A percentile compares a stretch with the other conserved stretches of the same genome.
These are phyloP conservation scores for Xenotilapia caudafasciata DNA, from an alignment of 2,113 vertebrate genomes.

Conservation along the genomic window DNA sequence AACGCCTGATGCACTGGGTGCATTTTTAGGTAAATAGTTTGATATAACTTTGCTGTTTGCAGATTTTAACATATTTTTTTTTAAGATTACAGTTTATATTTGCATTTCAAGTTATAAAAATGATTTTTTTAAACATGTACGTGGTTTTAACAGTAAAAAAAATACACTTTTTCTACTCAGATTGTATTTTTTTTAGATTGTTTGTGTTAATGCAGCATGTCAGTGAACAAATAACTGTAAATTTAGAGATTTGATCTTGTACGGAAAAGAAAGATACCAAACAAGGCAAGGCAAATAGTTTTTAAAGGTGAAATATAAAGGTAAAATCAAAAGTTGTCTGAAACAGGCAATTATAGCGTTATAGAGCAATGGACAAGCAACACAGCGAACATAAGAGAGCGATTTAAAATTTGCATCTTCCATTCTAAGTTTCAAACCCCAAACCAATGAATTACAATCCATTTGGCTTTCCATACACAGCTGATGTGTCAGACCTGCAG, in stretches of 20 bases:
- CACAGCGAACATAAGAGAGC: accelerated
- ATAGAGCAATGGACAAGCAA: neutral
- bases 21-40: neutral
- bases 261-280: neutral
- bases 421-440: neutral
- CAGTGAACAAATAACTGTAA: neutral
- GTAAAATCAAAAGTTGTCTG: neutral
- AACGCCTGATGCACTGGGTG: neutral
- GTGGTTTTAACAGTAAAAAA: accelerated
- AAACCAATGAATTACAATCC: neutral
- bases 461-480: neutral
- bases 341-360: accelerated
- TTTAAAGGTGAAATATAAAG: neutral
- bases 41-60: neutral
- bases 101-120: neutral
- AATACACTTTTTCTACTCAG: neutral
- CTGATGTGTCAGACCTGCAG: accelerated
- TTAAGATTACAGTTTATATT: accelerated
- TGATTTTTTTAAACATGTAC: neutral
- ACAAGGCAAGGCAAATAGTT: neutral
- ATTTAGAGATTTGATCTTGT: neutral
- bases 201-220: neutral
- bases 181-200: neutral
- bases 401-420: neutral
- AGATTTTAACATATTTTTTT: accelerated